These are phyloP conservation scores for Molorchus minor DNA, from an alignment of 2,888 invertebrate species.

Conservation along the genomic window DNA sequence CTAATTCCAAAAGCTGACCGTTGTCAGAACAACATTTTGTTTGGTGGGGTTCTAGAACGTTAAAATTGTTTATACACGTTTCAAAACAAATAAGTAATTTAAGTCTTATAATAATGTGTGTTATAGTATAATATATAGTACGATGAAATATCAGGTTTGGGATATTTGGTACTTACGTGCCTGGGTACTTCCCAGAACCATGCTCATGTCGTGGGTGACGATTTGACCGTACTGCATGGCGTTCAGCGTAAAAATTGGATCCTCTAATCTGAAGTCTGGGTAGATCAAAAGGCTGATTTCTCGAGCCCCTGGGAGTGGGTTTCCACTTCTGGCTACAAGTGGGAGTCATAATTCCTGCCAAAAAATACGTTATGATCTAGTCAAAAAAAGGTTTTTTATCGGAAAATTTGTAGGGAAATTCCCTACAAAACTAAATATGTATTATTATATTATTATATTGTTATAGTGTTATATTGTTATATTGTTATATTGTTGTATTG, in stretches of 20 bases:
- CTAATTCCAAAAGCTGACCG: constrained; percentile 65
- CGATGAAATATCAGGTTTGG: background rate
- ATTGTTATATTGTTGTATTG: too few species aligned
- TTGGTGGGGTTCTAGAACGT: constrained; percentile 65
- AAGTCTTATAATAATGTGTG: too few species aligned
- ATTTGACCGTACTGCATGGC: constrained; percentile 86
- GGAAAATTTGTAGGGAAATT: too few species aligned
- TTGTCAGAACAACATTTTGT: constrained; percentile 71
- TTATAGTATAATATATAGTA: background rate
- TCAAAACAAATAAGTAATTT: background rate
- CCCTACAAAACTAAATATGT: too few species aligned
- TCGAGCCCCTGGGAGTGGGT: constrained; percentile 74
- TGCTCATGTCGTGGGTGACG: constrained; percentile 81
- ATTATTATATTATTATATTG: too few species aligned
- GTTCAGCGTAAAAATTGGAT: constrained; percentile 77
- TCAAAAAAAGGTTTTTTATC: too few species aligned
- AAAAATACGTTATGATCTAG: too few species aligned
- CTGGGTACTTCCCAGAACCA: constrained; percentile 77
- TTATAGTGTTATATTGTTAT: too few species aligned
- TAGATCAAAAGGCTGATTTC: constrained; percentile 76
- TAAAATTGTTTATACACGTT: constrained; percentile 1
- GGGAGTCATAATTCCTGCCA: constrained; percentile 71
- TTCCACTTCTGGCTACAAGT: constrained; percentile 69
- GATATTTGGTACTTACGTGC: constrained; percentile 70
- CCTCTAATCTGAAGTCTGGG: constrained; percentile 75